Evolutionary conservation across 1,140 invertebrate species (phyloP).

Genomic region (Pinna nobilis): DNA sequence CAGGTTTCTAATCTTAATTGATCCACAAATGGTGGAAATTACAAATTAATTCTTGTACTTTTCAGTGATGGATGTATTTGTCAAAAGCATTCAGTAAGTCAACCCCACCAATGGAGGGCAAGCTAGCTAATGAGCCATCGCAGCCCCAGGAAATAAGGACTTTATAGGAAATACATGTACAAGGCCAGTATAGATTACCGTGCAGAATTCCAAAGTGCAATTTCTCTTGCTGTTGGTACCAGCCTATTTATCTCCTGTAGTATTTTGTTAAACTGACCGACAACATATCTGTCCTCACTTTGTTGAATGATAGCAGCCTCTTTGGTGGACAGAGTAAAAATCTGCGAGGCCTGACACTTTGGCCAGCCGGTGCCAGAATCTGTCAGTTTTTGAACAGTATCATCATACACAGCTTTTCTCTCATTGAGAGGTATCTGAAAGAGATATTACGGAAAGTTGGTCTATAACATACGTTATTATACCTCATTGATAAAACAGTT

Average conservation of each 20-base stretch:
- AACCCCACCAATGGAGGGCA: not conserved
- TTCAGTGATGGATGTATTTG: not conserved
- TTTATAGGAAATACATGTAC: too few relatives aligned
- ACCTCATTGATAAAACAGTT: too few relatives aligned
- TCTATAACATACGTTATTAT: too few relatives aligned
- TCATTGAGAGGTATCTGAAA: conserved; percentile 47
- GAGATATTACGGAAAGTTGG: too few relatives aligned
- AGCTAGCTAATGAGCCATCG: not conserved
- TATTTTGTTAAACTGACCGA: conserved; percentile 48
- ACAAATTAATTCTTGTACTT: not conserved
- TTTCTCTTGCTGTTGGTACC: conserved; percentile 44
- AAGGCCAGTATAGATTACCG: conserved; percentile 30
- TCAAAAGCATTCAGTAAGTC: not conserved
- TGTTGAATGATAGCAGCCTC: conserved; percentile 50
- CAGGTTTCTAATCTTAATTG: too few relatives aligned
- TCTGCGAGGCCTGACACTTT: conserved; percentile 50
- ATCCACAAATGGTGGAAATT: too few relatives aligned
- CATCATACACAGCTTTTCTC: conserved; percentile 47
- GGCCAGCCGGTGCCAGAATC: conserved; percentile 53
- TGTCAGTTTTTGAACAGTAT: conserved; percentile 55
- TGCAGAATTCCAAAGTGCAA: conserved; percentile 43
- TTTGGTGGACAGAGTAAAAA: conserved; percentile 56
- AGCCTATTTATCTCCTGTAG: conserved; percentile 53
- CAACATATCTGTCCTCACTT: conserved; percentile 34
- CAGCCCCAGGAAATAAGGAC: not conserved